A percentile compares a stretch with the other conserved stretches of the same genome.
phyloP scores from a whole-genome alignment of 2,888 invertebrate genomes.

The Ophion slaviceki region DNA sequence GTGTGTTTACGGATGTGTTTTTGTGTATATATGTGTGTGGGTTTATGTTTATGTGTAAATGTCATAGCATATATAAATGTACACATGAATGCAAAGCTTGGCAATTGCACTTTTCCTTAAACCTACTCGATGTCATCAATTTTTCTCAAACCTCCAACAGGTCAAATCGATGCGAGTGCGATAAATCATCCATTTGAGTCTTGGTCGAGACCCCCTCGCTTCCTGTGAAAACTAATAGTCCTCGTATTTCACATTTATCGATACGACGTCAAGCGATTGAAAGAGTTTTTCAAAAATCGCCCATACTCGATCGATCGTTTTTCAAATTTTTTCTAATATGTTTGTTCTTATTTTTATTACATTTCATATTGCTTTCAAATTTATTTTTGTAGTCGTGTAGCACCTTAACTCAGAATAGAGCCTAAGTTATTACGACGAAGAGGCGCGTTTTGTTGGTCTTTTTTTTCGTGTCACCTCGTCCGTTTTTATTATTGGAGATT shows the following conservation, averaged over 20 bases:
- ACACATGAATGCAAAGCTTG: conserved; percentile 58
- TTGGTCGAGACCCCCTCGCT: conserved; percentile 2
- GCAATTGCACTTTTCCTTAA: conserved; percentile 46
- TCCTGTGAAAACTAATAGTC: conserved; percentile 4
- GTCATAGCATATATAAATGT: conserved; percentile 56
- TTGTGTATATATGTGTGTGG: background rate
- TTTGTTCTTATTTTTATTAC: background rate
- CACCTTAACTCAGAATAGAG: conserved; percentile 72
- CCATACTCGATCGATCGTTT: background rate
- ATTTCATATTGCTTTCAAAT: background rate
- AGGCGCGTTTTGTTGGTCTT: background rate
- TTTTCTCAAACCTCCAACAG: background rate
- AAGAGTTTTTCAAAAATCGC: background rate
- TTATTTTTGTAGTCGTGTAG: conserved; percentile 63
- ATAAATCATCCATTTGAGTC: conserved; percentile 12
- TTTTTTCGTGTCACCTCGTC: background rate
- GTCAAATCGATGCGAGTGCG: background rate
- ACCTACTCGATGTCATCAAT: conserved; percentile 18
- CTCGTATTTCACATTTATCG: conserved; percentile 19
- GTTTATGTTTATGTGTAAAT: conserved; percentile 1
- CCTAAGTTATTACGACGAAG: conserved; percentile 62
- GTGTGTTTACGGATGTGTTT: background rate
- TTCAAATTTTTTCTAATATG: background rate
- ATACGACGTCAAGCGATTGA: background rate
- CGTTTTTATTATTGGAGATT: conserved; percentile 4